Percentiles rank a stretch among this genome's conserved stretches.
Evolutionary conservation across 1,140 invertebrate species (phyloP).

Genomic region (Bombus sibiricus): DNA sequence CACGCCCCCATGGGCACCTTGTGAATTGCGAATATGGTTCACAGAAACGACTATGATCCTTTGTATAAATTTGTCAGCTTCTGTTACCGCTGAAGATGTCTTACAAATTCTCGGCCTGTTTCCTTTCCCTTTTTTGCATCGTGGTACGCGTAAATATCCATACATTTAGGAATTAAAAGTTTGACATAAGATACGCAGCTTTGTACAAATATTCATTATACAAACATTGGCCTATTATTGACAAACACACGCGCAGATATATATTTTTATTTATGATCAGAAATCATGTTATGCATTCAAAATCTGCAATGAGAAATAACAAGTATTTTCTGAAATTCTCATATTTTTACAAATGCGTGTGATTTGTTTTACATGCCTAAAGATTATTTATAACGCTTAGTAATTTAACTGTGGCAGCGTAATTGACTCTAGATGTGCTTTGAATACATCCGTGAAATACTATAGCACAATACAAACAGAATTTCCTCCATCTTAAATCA

Average conservation of each 20-base stretch:
- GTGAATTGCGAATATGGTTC: not conserved
- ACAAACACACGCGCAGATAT: no score
- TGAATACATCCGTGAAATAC: no score
- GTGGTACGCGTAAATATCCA: not conserved
- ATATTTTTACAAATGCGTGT: not conserved
- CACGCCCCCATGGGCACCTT: not conserved
- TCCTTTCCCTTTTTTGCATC: rapidly evolving
- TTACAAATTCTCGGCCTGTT: not conserved
- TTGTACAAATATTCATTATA: not conserved
- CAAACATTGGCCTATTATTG: not conserved
- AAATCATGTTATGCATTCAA: not conserved
- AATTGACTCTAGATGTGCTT: not conserved
- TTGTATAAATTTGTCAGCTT: no score
- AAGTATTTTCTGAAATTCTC: not conserved
- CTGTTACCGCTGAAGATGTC: no score
- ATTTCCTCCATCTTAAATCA: not conserved
- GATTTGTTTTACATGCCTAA: not conserved
- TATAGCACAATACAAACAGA: not conserved
- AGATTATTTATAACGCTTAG: not conserved
- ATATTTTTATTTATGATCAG: not conserved
- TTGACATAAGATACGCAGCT: not conserved
- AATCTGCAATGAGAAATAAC: not conserved
- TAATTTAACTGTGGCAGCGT: not conserved
- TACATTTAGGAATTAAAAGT: not conserved
- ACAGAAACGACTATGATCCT: not conserved